These are phyloP conservation scores for Drosophila elegans DNA, from an alignment of 1,140 invertebrate species.

Conservation along the genomic window DNA sequence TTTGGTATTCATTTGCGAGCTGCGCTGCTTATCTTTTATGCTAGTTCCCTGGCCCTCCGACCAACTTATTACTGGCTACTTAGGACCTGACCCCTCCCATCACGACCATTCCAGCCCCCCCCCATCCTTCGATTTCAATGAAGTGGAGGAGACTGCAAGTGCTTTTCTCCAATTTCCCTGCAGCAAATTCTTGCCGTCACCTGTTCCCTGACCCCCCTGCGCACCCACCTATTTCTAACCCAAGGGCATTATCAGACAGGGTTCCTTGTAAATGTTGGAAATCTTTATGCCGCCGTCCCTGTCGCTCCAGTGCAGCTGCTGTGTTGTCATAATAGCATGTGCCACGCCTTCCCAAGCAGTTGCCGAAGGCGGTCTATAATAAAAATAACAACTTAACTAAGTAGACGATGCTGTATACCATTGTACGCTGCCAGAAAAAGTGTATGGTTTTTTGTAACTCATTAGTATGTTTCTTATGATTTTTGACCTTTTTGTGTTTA, in stretches of 20 bases:
- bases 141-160: slow-evolving; percentile 34
- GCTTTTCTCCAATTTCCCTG: slow-evolving; percentile 32
- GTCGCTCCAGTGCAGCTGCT: neutral
- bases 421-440: neutral
- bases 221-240: neutral
- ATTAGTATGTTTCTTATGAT: too few species aligned
- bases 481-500: too few species aligned
- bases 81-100: neutral
- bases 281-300: neutral
- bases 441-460: too few species aligned
- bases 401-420: slow-evolving; percentile 48
- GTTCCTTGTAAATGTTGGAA: slow-evolving; percentile 11
- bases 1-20: slow-evolving; percentile 36
- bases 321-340: slow-evolving; percentile 67
- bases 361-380: slow-evolving; percentile 56
- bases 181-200: slow-evolving; percentile 7
- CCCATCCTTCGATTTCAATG: slow-evolving; percentile 12
- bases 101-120: neutral
- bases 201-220: neutral
- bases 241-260: slow-evolving; percentile 30
- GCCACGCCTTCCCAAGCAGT: slow-evolving; percentile 36
- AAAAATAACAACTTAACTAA: slow-evolving; percentile 81
- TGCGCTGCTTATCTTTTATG: slow-evolving; percentile 50
- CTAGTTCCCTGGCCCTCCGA: slow-evolving; percentile 1
- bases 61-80: slow-evolving; percentile 8